Base-by-base conservation (phyloP, 2,113 vertebrate genomes). In the Xiphophorus couchianus region DNA sequence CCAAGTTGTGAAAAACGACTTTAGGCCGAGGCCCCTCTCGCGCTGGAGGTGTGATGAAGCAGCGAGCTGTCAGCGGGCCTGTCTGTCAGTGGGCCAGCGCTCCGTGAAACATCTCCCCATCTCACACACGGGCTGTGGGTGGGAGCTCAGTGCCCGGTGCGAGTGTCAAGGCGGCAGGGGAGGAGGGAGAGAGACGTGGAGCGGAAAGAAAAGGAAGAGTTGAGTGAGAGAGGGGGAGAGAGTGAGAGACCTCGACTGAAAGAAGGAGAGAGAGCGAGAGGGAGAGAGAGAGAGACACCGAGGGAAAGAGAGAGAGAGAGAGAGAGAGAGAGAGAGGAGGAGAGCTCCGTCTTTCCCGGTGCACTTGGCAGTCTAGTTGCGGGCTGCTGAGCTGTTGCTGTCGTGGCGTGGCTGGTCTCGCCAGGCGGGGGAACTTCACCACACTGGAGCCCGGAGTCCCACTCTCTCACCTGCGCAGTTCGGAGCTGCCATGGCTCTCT, bases 401-500 rank as follows among this genome's bases (percentile, higher is more conserved):
- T 94, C 92, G 93, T 94, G 94, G 93, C 93, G 92, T 94, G 87
- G 93, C 92, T 94, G 93, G 91, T 94, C 88, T 91, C 93, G 90
- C 92, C 90, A 87, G 92, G 90, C 91, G 91, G 93, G 62, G 93
- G 94, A 95, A 95, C 94, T 95, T 94, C 92, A 94, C 90, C 94
- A 93, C 94, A 91, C 94, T 94, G 94, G 94, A 95, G 94, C 94
- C 94, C 93, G 90, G 92, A 94, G 93, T 95, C 93, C 92, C 90
- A 93, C 93, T 94, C 93, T 94, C 93, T 94, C 90, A 94, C 94
- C 93, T 94, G 95, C 93, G 95, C 95, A 95, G 94, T 95, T 94
- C 95, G 95, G 95, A 94, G 94, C 95, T 95, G 95, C 94, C 93
- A 95, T 95, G 95, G 94, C 93, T 93, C 93, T 93, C 91, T 91